A percentile compares a stretch with the other conserved stretches of the same genome.
Evolutionary conservation across 1,140 invertebrate genomes (phyloP).

Genomic region (Euura saliciscinereae): DNA sequence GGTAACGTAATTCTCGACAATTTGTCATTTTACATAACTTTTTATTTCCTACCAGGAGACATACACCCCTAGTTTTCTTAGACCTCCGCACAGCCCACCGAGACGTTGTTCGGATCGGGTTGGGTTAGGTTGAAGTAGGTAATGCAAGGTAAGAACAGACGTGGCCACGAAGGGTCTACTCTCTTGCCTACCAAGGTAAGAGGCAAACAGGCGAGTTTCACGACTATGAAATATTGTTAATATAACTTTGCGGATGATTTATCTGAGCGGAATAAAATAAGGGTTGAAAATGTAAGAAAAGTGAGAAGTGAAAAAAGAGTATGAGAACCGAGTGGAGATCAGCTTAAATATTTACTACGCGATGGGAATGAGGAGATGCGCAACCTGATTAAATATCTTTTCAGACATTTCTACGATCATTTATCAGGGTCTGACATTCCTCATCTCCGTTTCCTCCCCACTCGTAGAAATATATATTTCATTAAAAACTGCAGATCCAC

Average conservation of each 20-base stretch:
- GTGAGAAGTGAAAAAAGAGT: neutral
- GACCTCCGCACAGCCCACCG: neutral
- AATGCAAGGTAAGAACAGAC: conserved; percentile 5
- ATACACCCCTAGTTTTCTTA: neutral
- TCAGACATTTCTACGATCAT: neutral
- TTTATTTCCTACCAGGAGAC: conserved; percentile 33
- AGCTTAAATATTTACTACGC: neutral
- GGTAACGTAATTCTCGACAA: conserved; percentile 40
- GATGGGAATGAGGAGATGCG: neutral
- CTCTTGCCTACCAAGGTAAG: conserved; percentile 8
- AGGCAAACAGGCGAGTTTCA: conserved; percentile 16
- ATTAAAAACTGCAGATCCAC: too few species aligned
- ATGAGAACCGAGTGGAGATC: neutral
- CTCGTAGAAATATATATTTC: too few species aligned
- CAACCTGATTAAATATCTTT: conserved; percentile 6
- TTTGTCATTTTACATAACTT: conserved; percentile 42
- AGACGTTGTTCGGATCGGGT: too few species aligned
- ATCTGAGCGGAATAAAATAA: conserved; percentile 18
- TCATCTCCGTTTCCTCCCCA: too few species aligned
- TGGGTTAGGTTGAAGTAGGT: neutral
- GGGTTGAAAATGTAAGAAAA: neutral
- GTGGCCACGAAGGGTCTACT: conserved; percentile 1
- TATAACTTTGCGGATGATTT: conserved; percentile 43
- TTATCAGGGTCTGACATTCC: too few species aligned
- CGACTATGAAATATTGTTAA: conserved; percentile 40